Conservation (phyloP, 2,113 vertebrate species). For the Nestor notabilis region DNA sequence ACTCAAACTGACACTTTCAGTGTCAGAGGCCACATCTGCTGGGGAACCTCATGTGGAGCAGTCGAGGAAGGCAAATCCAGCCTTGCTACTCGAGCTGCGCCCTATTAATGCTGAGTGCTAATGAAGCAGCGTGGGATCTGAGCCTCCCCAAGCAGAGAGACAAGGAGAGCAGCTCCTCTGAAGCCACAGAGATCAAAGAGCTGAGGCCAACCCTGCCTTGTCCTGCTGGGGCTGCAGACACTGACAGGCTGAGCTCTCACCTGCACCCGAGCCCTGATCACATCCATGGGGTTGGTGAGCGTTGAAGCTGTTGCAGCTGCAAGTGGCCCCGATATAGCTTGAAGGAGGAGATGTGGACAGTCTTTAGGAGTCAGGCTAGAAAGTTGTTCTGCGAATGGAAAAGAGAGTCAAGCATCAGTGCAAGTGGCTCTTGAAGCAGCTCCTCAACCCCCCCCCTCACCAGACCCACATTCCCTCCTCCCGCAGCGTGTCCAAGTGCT, state of each 20-base stretch:
- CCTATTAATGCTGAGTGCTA: background rate
- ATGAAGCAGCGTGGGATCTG: background rate
- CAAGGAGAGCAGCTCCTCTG: background rate
- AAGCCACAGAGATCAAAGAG: background rate
- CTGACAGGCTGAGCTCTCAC: conserved; percentile 63
- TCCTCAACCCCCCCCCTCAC: background rate
- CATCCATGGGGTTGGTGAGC: conserved; percentile 98
- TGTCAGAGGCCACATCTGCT: too few species aligned
- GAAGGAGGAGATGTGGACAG: conserved; percentile 93
- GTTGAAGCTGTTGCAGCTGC: conserved; percentile 93
- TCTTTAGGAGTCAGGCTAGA: conserved; percentile 86
- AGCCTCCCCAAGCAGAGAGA: background rate
- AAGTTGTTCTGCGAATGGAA: conserved; percentile 84
- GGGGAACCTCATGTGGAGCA: background rate
- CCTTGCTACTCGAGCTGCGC: background rate
- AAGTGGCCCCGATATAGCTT: conserved; percentile 90
- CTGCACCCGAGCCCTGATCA: conserved; percentile 94
- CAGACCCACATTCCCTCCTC: background rate
- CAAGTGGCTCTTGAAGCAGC: rapidly evolving
- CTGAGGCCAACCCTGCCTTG: background rate
- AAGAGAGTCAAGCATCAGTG: background rate
- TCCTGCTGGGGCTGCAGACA: rapidly evolving
- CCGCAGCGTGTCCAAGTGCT: background rate
- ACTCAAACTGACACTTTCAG: background rate
- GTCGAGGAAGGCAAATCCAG: background rate